Base-by-base conservation (phyloP, 2,888 invertebrate species). In the Chymomyza fuscimana region DNA sequence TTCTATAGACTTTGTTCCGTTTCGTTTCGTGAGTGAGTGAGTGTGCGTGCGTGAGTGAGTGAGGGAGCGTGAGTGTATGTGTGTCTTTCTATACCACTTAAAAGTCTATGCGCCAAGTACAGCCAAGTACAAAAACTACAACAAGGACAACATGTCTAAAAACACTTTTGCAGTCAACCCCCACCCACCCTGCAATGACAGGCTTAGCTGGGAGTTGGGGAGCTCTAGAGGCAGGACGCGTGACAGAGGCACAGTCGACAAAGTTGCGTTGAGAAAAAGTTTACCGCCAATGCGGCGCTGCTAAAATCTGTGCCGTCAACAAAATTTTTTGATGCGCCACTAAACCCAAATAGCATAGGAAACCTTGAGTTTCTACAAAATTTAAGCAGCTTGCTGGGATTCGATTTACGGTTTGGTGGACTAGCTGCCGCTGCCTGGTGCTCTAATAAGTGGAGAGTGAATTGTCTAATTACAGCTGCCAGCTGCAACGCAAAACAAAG, bases 391-490 rank as follows among this genome's bases (percentile, higher is more conserved):
- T 58, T 58, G 22, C 56, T 25, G 58, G 5, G 22, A 46, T 58
- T 58, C 58, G 29, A 15, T 58, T 52, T 19, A 52, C 52, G 3
- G 5, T 32, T 40, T 54, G 54, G 54, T 16, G 22, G 54, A 52
- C n/a, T 52, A 52, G 52, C 25, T 25, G 25, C 25, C 1, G 52
- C 25, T 25, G 25, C 25, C 1, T 25, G 25, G 25, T 3, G 25
- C 25, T 25, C 25, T 25, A 25, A 25, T 25, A 25, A 25, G 52
- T 52, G 62, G 71, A 71, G 54, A 85, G 86, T 84, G 87, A 87
- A 84, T 84, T 84, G 84, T 84, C 84, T 84, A 84, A 84, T 84
- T 84, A 87, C 87, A 87, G 87, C 84, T 84, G 84, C 83, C 87
- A 84, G 83, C 69, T 77, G 79, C 79, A 77, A 77, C 73, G 68